Conservation (phyloP, 2,113 vertebrate genomes). For the Hypanus sabinus region DNA sequence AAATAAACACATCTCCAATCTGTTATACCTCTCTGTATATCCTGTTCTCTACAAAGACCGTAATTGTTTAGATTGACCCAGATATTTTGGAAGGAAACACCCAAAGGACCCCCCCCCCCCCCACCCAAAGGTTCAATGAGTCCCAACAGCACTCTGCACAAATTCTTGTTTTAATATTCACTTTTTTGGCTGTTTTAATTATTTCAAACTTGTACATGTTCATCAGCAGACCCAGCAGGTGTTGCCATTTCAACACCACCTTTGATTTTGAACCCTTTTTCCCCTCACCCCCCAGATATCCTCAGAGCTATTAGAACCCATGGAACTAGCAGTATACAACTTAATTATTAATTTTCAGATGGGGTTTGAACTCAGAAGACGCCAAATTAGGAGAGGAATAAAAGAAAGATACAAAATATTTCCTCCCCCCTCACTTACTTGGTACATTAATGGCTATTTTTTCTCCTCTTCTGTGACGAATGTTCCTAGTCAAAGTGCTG, state of each 20-base stretch:
- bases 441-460: conserved; percentile 95
- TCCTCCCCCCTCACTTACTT: conserved; percentile 62
- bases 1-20: neutral
- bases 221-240: neutral
- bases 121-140: neutral
- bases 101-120: no score
- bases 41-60: neutral
- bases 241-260: neutral
- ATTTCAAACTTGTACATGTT: neutral
- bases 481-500: conserved; percentile 91
- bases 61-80: no score
- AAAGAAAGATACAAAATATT: neutral
- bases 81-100: no score
- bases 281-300: no score
- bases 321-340: neutral
- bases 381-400: neutral
- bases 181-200: no score
- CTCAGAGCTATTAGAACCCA: neutral
- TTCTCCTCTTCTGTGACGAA: conserved; percentile 85
- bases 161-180: neutral
- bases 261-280: neutral
- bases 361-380: neutral
- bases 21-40: neutral
- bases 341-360: neutral
- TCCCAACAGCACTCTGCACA: neutral